Base-by-base conservation (phyloP, 2,888 invertebrate species). In the Lithophane leautieri region DNA sequence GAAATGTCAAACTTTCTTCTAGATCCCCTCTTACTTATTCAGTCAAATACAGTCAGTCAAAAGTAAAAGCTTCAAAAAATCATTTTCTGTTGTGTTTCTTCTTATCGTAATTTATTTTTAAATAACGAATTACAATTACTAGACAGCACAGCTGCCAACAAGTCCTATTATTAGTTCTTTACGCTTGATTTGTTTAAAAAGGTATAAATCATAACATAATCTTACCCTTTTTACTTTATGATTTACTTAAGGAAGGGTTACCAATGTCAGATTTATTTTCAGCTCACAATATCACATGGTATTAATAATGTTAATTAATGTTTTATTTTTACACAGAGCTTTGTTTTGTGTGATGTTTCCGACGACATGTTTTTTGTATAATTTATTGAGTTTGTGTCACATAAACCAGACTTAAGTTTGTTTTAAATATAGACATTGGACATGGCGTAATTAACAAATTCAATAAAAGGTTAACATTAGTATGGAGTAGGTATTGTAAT, bases 121-220 rank as follows among this genome's bases (percentile, higher is more conserved):
- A 54, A 34, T 44, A 44, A 56, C 42, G 16, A 58, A 73, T 22
- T n/a, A 52, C 7, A 40, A 40, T n/a, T n/a, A 47, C 12, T 69
- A 60, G 78, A 76, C 61, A 76, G 62, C 54, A 76, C 87, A 87
- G 81, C 88, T 87, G 88, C 78, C 62, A 77, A 82, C 80, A 76
- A 83, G 65, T 78, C 52, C 73, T 80, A 74, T 78, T 73, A 73
- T 69, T 73, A 73, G 52, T 47, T 25, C 40, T 71, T 73, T 12
- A 60, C 60, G 71, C 66, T 34, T 63, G 78, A 85, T 85, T 83
- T 82, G 44, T 77, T 74, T 47, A 65, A 85, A 73, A 83, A 76
- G n/a, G 28, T 70, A 91, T 94, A 92, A 92, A 93, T 94, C 92
- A 92, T 86, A 86, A 67, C 81, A 76, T 76, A 89, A 91, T 90